A percentile compares a stretch with the other conserved stretches of the same genome.
These are phyloP conservation scores for Tachuris rubrigastra DNA, from an alignment of 2,113 vertebrate genomes.

Conservation along the genomic window DNA sequence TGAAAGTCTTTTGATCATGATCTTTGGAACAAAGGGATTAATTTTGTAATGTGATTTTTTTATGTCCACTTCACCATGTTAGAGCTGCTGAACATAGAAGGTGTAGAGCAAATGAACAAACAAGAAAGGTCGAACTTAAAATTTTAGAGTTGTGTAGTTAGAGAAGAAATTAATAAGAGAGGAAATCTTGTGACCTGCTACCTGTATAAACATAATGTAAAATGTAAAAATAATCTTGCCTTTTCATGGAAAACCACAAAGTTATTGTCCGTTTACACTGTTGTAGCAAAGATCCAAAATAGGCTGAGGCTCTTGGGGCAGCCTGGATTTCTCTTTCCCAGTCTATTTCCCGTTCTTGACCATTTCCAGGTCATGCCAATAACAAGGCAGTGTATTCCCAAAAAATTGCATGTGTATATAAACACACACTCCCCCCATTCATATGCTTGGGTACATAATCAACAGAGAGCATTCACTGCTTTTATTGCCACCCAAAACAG, in stretches of 20 bases:
- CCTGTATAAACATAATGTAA: background rate
- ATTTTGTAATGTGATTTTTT: background rate
- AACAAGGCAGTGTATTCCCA: background rate
- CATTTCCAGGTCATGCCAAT: background rate
- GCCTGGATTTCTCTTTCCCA: background rate
- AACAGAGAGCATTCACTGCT: background rate
- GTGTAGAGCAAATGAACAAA: background rate
- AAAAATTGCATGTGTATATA: fast-evolving
- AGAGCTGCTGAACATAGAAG: background rate
- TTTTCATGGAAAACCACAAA: background rate
- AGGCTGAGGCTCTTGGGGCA: background rate
- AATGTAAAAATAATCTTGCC: background rate
- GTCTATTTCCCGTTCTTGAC: background rate
- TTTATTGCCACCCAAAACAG: background rate
- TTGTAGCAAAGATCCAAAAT: background rate
- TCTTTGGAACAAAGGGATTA: conserved; percentile 14
- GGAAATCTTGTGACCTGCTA: background rate
- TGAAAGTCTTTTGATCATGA: background rate
- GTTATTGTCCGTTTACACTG: background rate
- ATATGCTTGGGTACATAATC: fast-evolving
- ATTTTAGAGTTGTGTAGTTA: background rate
- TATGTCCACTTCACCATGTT: background rate
- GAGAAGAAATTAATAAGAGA: background rate
- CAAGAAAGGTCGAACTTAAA: background rate
- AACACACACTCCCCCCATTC: fast-evolving